Conservation (phyloP, 2,113 vertebrate species). For the Xiphorhynchus elegans region DNA sequence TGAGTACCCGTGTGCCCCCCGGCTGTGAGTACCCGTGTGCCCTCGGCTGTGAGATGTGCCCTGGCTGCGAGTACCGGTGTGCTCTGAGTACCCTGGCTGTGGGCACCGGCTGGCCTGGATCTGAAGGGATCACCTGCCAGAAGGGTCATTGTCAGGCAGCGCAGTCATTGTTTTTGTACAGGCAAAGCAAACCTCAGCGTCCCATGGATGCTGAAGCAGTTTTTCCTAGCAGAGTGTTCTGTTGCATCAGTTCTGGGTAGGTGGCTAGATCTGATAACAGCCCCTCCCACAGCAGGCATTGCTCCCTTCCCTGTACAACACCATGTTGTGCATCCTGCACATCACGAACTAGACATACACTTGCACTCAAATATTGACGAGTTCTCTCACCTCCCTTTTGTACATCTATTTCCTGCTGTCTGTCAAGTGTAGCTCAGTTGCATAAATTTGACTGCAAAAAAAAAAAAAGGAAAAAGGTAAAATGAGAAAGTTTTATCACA, state of each 20-base stretch:
- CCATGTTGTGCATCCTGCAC: rapidly evolving
- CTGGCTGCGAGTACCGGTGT: neutral
- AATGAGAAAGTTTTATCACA: neutral
- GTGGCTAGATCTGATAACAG: rapidly evolving
- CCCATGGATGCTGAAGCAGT: rapidly evolving
- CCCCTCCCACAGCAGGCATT: rapidly evolving
- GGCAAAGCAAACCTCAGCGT: neutral
- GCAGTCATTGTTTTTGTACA: rapidly evolving
- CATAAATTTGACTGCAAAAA: neutral
- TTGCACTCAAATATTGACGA: rapidly evolving
- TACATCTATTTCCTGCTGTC: neutral
- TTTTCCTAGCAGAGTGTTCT: neutral
- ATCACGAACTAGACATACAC: rapidly evolving
- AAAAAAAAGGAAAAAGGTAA: neutral
- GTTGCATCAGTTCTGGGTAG: rapidly evolving
- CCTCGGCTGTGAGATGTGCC: neutral
- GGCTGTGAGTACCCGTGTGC: rapidly evolving
- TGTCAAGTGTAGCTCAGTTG: neutral
- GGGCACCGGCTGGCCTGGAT: neutral
- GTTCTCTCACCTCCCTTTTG: neutral
- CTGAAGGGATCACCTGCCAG: neutral
- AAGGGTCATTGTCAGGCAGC: rapidly evolving
- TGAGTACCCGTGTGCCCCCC: rapidly evolving
- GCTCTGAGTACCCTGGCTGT: neutral
- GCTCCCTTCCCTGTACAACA: rapidly evolving